phyloP scores from a whole-genome alignment of 2,888 invertebrate species.

The Eupithecia insigniata region DNA sequence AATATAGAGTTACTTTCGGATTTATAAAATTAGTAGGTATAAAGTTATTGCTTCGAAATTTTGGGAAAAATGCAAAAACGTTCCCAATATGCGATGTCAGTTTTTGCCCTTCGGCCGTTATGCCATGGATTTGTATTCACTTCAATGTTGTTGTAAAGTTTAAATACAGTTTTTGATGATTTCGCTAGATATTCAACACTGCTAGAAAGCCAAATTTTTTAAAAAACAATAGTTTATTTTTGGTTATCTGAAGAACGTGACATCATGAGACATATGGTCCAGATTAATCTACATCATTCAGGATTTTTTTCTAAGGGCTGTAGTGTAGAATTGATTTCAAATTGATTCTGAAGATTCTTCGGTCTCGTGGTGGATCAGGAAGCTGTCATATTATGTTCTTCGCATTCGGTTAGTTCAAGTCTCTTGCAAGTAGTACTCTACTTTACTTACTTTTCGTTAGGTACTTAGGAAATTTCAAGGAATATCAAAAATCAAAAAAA shows the following conservation, averaged over 20 bases:
- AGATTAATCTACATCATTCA: not conserved
- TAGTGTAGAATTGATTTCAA: not conserved
- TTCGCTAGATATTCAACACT: not conserved
- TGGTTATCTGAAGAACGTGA: not conserved
- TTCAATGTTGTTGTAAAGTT: slow-evolving; percentile 11
- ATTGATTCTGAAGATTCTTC: not conserved
- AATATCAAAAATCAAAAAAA: not conserved
- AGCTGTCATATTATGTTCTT: not conserved
- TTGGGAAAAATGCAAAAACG: slow-evolving; percentile 23
- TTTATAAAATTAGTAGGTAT: too few species aligned
- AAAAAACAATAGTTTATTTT: not conserved
- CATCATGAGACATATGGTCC: not conserved
- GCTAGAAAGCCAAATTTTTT: not conserved
- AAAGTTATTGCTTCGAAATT: slow-evolving; percentile 14
- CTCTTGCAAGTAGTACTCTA: not conserved
- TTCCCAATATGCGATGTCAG: slow-evolving; percentile 18
- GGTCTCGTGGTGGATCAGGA: not conserved
- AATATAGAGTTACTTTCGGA: too few species aligned
- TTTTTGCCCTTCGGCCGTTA: slow-evolving; percentile 3
- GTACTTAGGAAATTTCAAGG: not conserved
- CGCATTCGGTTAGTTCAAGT: not conserved
- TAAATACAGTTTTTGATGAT: not conserved
- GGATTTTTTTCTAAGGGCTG: not conserved
- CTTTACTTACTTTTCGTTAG: too few species aligned
- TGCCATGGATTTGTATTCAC: slow-evolving; percentile 23